Percentiles rank a stretch among this genome's conserved stretches.
These are phyloP conservation scores for Catocala fraxini DNA, from an alignment of 2,888 invertebrate genomes.

Conservation along the genomic window DNA sequence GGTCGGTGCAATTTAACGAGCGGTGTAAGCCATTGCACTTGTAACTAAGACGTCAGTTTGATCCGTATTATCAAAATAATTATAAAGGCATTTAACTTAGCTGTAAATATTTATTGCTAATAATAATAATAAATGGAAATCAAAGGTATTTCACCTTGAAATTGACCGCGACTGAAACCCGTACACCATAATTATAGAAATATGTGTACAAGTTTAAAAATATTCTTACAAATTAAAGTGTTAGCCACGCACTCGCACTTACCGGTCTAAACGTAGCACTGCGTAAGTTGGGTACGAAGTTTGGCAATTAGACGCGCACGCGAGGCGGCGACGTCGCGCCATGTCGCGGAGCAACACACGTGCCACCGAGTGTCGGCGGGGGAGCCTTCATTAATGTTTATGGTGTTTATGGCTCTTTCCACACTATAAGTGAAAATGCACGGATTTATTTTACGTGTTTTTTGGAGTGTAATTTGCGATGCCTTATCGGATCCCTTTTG, in stretches of 20 bases:
- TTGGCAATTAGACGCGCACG: constrained; percentile 77
- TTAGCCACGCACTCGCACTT: constrained; percentile 10
- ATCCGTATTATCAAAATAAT: too few relatives aligned
- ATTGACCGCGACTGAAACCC: too few relatives aligned
- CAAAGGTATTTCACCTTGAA: too few relatives aligned
- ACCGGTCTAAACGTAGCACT: constrained; percentile 48
- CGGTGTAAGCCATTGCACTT: too few relatives aligned
- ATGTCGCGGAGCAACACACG: constrained; percentile 44
- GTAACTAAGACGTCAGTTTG: too few relatives aligned
- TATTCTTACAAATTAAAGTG: constrained; percentile 11
- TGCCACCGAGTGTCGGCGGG: constrained; percentile 60
- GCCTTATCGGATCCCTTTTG: too few relatives aligned
- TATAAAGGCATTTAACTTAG: too few relatives aligned
- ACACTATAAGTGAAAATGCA: constrained; percentile 30
- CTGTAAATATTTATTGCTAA: too few relatives aligned
- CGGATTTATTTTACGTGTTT: not conserved
- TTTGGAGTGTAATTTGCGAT: too few relatives aligned
- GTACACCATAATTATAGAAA: not conserved
- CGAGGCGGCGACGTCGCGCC: constrained; percentile 83
- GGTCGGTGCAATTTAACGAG: too few relatives aligned
- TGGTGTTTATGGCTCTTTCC: constrained; percentile 59
- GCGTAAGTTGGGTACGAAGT: constrained; percentile 51
- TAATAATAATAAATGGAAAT: too few relatives aligned
- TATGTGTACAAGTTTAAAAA: constrained; percentile 3
- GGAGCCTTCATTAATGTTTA: constrained; percentile 69